Conservation (phyloP, 2,888 invertebrate species). For the Lepidocyrtinus sp. region DNA sequence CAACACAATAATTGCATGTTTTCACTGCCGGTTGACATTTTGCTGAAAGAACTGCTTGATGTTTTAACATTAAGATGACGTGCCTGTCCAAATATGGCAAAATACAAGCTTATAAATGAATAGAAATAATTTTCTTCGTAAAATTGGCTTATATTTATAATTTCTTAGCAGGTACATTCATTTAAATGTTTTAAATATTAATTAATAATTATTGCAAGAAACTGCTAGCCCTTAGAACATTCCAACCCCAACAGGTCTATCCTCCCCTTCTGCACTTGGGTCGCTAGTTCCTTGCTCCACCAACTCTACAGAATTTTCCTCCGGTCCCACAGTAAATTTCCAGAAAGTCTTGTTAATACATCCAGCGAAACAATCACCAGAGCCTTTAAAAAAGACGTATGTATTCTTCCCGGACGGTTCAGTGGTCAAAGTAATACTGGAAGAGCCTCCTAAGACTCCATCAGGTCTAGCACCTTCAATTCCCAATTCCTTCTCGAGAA, state of each 20-base stretch:
- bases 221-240: neutral
- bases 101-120: neutral
- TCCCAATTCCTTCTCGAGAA: conserved; percentile 28
- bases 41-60: no score
- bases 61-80: no score
- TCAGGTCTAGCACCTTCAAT: conserved; percentile 25
- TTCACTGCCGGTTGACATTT: no score
- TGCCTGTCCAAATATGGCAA: neutral
- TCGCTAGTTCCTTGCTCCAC: conserved; percentile 17
- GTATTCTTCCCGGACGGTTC: conserved; percentile 24
- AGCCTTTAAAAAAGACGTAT: conserved; percentile 46
- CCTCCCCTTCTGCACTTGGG: neutral
- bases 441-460: conserved; percentile 40
- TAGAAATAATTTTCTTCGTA: neutral
- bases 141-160: neutral
- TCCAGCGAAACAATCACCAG: conserved; percentile 52
- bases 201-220: no score
- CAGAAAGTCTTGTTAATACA: conserved; percentile 56
- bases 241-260: neutral
- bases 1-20: no score
- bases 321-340: conserved; percentile 33
- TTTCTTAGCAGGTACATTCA: neutral
- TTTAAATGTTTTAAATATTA: neutral
- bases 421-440: conserved; percentile 29
- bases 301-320: conserved; percentile 12